Percentiles rank a stretch among this genome's conserved stretches.
Conservation (phyloP, 2,888 invertebrate species). For the Hedychridium roseum region DNA sequence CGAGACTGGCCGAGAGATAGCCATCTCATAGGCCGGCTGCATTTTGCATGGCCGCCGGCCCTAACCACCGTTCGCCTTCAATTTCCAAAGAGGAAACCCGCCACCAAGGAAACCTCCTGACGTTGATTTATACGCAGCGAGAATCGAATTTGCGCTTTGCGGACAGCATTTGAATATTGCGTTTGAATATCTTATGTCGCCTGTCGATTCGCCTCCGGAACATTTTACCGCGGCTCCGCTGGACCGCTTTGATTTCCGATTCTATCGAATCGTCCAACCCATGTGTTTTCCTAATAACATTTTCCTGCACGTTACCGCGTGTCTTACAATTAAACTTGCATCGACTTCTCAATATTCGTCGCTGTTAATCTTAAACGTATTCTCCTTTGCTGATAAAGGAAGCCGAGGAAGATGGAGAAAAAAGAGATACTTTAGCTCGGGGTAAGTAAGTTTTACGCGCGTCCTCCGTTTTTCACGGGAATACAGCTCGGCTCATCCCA, state of each 20-base stretch:
- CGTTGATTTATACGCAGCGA: conserved; percentile 45
- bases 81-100: conserved; percentile 20
- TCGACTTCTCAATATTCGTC: no score
- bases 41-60: conserved; percentile 25
- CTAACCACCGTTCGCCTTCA: conserved; percentile 22
- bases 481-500: conserved; percentile 31
- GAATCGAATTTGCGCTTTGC: conserved; percentile 51
- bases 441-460: conserved; percentile 23
- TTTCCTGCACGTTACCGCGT: no score
- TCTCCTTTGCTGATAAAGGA: no score
- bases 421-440: conserved; percentile 16
- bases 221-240: no score
- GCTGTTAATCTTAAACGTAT: no score
- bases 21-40: conserved; percentile 25
- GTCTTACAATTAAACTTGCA: no score
- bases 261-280: no score
- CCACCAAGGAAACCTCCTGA: conserved; percentile 29
- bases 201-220: conserved; percentile 6
- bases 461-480: conserved; percentile 24
- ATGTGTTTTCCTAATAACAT: no score
- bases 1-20: no score
- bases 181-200: conserved; percentile 50
- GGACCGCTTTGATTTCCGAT: no score
- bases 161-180: conserved; percentile 56
- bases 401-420: no score